Conservation (phyloP, 2,888 invertebrate species). For the Punctoribates punctum region DNA sequence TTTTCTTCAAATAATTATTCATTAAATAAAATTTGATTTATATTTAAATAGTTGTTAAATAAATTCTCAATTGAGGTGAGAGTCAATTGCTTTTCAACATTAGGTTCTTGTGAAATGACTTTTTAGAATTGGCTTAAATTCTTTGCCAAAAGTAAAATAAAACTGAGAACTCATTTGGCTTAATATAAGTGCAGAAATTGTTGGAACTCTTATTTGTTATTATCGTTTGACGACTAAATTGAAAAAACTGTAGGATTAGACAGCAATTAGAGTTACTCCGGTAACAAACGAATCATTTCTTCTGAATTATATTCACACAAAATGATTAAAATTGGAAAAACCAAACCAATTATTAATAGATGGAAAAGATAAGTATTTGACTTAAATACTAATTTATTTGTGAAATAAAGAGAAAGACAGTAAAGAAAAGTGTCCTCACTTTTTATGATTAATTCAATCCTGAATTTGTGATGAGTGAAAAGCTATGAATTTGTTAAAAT, state of each 20-base stretch:
- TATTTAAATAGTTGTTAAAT: background rate
- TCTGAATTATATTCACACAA: background rate
- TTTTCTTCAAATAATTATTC: background rate
- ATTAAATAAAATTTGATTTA: background rate
- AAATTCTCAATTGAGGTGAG: too few relatives aligned
- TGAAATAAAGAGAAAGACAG: too few relatives aligned
- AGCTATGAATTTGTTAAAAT: too few relatives aligned
- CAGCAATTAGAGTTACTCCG: conserved; percentile 7
- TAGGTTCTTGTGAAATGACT: background rate
- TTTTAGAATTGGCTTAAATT: background rate
- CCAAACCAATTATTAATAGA: background rate
- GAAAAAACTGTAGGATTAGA: conserved; percentile 13
- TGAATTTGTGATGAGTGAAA: too few relatives aligned
- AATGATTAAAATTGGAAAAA: background rate
- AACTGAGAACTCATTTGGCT: background rate
- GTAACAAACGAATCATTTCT: background rate
- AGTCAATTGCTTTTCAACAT: background rate
- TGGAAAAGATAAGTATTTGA: too few relatives aligned
- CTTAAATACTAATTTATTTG: too few relatives aligned
- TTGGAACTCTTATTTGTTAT: conserved; percentile 4
- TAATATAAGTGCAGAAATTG: background rate
- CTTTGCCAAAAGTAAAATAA: background rate
- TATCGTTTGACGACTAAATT: background rate
- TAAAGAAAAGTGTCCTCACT: too few relatives aligned
- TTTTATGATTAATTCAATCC: too few relatives aligned